phyloP scores from a whole-genome alignment of 2,113 vertebrate species.

The Willisornis vidua region DNA sequence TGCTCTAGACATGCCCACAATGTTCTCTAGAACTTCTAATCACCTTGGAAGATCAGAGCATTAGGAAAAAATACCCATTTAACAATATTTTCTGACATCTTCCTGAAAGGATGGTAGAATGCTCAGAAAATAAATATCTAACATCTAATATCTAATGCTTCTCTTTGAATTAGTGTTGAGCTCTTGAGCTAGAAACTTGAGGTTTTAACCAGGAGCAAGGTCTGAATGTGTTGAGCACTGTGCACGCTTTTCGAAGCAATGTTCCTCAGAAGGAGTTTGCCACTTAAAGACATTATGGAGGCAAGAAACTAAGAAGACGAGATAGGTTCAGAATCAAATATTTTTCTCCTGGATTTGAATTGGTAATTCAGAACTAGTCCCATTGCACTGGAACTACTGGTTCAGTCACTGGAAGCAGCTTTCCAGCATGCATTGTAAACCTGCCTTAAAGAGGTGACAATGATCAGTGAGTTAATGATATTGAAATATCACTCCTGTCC shows the following conservation, averaged over 20 bases:
- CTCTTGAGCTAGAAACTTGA: not conserved
- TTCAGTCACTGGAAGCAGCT: not conserved
- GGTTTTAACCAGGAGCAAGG: not conserved
- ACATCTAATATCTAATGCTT: not conserved
- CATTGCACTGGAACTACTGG: not conserved
- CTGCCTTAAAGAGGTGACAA: not conserved
- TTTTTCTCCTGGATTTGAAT: not conserved
- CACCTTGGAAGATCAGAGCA: not conserved
- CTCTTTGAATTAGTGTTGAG: not conserved
- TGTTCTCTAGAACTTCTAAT: not conserved
- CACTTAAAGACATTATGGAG: not conserved
- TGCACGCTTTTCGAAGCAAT: not conserved
- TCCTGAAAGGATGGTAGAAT: not conserved
- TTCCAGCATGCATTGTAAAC: not conserved
- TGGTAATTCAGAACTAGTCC: not conserved
- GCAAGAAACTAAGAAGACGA: not conserved
- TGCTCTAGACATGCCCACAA: not conserved
- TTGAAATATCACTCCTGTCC: not conserved
- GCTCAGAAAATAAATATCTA: not conserved
- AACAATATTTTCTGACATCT: not conserved
- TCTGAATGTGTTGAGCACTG: fast-evolving
- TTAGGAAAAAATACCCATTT: not conserved
- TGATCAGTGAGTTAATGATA: not conserved
- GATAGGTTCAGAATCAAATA: not conserved
- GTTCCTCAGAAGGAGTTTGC: not conserved